Evolutionary conservation across 2,797 vertebrate genomes (phyloP).

Genomic region (Nannoperca australis): DNA sequence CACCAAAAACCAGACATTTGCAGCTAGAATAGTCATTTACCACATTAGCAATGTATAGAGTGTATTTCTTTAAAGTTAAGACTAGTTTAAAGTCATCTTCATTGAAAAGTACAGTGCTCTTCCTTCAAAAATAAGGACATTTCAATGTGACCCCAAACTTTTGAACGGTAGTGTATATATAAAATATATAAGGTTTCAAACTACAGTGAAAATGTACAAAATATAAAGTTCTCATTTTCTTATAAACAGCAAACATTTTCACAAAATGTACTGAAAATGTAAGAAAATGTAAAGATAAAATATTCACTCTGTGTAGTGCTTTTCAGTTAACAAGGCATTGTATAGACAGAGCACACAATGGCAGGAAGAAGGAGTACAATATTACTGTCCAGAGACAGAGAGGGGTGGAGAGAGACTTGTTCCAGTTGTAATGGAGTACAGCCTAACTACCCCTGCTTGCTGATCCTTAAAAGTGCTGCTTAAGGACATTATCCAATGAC

Average conservation of each 20-base stretch:
- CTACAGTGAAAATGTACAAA: background rate
- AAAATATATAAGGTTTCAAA: background rate
- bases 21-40: no score
- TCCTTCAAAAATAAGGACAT: no score
- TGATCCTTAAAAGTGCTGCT: constrained; percentile 53
- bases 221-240: background rate
- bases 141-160: no score
- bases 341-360: background rate
- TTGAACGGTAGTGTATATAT: no score
- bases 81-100: no score
- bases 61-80: no score
- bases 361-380: constrained; percentile 16
- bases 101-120: no score
- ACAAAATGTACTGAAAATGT: background rate
- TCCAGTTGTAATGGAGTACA: constrained; percentile 69
- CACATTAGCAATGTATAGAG: no score
- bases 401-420: constrained; percentile 34
- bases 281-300: background rate
- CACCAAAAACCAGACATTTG: no score
- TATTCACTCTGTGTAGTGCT: background rate
- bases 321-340: background rate
- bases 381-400: constrained; percentile 5
- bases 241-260: background rate
- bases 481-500: constrained; percentile 55
- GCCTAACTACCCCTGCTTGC: constrained; percentile 44